Evolutionary conservation across 2,113 vertebrate species (phyloP), one percentile per base, ranked within the genome.

Genomic region (Trochalopteron elliotii): DNA sequence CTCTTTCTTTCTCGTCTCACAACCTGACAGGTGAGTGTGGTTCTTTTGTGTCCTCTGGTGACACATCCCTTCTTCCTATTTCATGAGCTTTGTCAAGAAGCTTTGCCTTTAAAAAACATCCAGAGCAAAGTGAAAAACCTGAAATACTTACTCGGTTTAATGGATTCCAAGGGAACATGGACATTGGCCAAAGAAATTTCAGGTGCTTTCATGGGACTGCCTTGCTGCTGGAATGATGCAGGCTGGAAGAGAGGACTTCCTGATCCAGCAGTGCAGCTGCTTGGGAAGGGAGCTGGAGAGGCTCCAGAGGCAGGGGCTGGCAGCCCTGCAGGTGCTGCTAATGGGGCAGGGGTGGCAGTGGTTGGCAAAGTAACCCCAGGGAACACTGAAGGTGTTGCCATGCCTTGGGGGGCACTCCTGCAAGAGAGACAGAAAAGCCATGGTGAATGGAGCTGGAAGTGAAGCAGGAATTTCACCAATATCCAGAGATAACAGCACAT

Each of bases 141-240:
- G 44, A 71, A 72, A 37, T 91, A 98, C 99, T 98, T 97, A 99
- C 99, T 99, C 89, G 99, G 99, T 90, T 98, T 99, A 95, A 99
- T 99, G 39, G 98, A 97, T 55, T 99, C 99, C 98, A 99, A 92
- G 39, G 99, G 98, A 31, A 99, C 98, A 1, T 98, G 98, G 70
- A 99, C 98, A 44, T 98, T 98, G 94, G 98, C 95, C 93, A 99
- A 97, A 61, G 99, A 99, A 70, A 98, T 97, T 50, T 98, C 98
- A 10, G 98, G 85, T 61, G 91, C 97, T 87, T 98, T 98, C 88
- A 93, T 20, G 30, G 98, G 98, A 84, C 98, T 98, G 91, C 98
- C 95, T 76, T 98, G 98, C 79, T 98, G 96, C 90, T 98, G 98
- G 76, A 98, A 98, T 4, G 97, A 97, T 22, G 97, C 76, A 0